Evolutionary conservation across 2,113 vertebrate species (phyloP).

Genomic region (Muntiacus reevesi): DNA sequence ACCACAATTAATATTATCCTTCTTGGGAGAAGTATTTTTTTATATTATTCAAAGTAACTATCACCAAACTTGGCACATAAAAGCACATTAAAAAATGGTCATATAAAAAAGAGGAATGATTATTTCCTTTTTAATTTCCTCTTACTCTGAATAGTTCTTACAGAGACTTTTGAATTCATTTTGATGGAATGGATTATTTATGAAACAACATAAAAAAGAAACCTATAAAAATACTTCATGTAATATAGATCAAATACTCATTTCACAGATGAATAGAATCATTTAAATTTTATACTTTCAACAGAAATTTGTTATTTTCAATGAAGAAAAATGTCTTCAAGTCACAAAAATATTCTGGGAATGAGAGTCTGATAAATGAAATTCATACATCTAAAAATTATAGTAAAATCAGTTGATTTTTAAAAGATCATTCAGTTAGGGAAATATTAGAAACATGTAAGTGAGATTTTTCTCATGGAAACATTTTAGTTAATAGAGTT

Average conservation of each 20-base stretch:
- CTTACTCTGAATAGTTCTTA: neutral
- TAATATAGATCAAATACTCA: neutral
- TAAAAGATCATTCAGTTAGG: neutral
- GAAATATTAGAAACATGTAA: neutral
- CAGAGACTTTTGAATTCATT: neutral
- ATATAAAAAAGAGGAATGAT: neutral
- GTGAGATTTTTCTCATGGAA: neutral
- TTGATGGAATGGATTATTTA: neutral
- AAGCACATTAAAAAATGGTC: neutral
- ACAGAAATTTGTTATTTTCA: neutral
- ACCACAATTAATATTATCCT: neutral
- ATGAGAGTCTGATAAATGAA: neutral
- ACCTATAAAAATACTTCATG: neutral
- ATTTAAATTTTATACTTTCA: conserved; percentile 4
- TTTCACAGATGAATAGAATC: neutral
- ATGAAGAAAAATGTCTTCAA: neutral
- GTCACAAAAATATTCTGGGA: neutral
- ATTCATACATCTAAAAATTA: neutral
- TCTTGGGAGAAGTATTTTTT: neutral
- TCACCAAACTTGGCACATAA: neutral
- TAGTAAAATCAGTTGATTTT: neutral
- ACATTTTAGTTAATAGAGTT: neutral
- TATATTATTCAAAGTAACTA: neutral
- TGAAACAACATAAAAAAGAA: neutral
- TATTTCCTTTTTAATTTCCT: conserved; percentile 23